These are phyloP conservation scores for Apamea epomidion DNA, from an alignment of 2,888 invertebrate species.

Conservation along the genomic window DNA sequence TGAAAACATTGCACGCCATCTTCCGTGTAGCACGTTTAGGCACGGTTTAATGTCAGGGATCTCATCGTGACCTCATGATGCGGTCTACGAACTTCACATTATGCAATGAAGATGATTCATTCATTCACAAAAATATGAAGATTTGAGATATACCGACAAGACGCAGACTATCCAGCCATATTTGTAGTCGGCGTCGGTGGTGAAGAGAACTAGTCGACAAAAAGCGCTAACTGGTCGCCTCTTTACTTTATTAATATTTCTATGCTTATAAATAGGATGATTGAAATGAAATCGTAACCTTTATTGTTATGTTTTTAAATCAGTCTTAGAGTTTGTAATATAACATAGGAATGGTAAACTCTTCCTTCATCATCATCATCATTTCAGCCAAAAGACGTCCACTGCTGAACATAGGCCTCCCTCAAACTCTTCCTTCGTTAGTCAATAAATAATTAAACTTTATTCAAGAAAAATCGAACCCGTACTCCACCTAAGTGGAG, in stretches of 20 bases:
- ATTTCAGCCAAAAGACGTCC: too few relatives aligned
- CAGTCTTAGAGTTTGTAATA: neutral
- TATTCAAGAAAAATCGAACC: neutral
- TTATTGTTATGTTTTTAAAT: neutral
- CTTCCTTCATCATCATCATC: too few relatives aligned
- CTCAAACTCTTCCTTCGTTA: neutral
- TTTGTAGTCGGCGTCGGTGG: neutral
- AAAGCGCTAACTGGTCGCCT: neutral
- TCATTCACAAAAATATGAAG: slow-evolving; percentile 49
- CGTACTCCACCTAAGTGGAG: too few relatives aligned
- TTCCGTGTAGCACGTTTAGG: slow-evolving; percentile 45
- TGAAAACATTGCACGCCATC: neutral
- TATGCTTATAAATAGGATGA: neutral
- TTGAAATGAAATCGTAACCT: neutral
- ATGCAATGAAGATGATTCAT: slow-evolving; percentile 68
- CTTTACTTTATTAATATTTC: neutral
- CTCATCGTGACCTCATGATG: slow-evolving; percentile 63
- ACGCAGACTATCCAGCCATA: neutral
- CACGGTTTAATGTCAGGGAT: slow-evolving; percentile 58
- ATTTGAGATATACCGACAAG: neutral
- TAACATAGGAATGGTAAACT: neutral
- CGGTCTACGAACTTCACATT: slow-evolving; percentile 68
- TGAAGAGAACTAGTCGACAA: neutral
- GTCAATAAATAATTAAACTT: neutral
- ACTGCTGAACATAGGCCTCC: too few relatives aligned